Evolutionary conservation across 2,113 vertebrate genomes (phyloP), one percentile per base, ranked within the genome.

Genomic region (Silurus asotus): DNA sequence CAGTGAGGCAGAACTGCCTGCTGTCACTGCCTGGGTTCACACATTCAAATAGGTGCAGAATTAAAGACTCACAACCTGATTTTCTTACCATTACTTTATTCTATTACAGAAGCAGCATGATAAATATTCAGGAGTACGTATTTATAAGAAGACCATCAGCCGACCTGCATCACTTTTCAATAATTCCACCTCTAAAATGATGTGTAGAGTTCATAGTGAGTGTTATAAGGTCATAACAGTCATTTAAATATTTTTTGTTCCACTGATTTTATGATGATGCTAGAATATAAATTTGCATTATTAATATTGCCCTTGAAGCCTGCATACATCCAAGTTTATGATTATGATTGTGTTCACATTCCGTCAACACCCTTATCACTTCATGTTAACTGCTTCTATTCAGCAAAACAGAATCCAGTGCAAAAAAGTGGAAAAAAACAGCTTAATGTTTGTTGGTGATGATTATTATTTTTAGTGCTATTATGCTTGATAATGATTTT

Each of bases 1-100:
- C 94, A 94, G 86, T 91, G 94, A 94, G 90, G 94, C 94, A 94
- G 94, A 95, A 93, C 94, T 95, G 93, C 94, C 93, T 92, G 92
- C 92, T 93, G 91, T 89, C 89, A 90, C 91, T 90, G 93, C 79
- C 70, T 55, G 56, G 64, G 85, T 84, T 82, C 70, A 86, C 28
- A 69, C 82, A 28, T 84, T 76, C 61, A 67, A 86, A 93, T 93
- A 91, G 92, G 89, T 89, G 92, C 90, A 87, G 75, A 91, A 89
- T 90, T 90, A 87, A 92, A 83, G 64, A 51, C 79, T 78, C 17
- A 5, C 19, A 81, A 74, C 20, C 9, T 70, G n/a, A 88, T 53
- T 78, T 87, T 25, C 75, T 61, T 69, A 37, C 37, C 2, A 37
- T 37, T 37, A 37, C 37, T 37, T 37, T 37, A 10, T 28, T 45